Percentiles rank a stretch among this genome's conserved stretches.
Evolutionary conservation across 2,888 invertebrate species (phyloP).

Genomic region (Drosophila macrospina): DNA sequence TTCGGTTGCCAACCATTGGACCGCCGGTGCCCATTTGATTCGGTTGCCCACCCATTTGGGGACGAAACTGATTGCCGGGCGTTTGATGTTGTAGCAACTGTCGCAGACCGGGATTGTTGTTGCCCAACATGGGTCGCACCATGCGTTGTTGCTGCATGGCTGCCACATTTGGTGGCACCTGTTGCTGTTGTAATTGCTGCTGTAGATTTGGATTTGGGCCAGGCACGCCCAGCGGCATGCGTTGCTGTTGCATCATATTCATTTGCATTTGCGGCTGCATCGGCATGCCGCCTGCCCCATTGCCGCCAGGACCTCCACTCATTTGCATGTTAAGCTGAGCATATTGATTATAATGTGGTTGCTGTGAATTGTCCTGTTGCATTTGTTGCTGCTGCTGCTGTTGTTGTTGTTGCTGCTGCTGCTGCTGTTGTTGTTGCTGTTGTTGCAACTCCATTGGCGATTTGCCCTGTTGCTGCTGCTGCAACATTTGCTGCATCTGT

Average conservation of each 20-base stretch:
- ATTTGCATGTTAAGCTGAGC: constrained; percentile 85
- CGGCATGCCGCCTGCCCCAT: constrained; percentile 58
- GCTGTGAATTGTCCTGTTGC: constrained; percentile 63
- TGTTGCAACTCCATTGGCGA: constrained; percentile 64
- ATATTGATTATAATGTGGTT: constrained; percentile 88
- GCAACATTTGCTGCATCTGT: constrained; percentile 75
- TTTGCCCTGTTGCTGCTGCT: constrained; percentile 63
- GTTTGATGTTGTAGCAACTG: constrained; percentile 89
- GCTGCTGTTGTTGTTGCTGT: constrained; percentile 53
- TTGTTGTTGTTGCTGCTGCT: constrained; percentile 75
- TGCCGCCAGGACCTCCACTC: constrained; percentile 79
- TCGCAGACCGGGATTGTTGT: constrained; percentile 92
- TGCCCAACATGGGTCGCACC: constrained; percentile 90
- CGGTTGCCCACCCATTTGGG: constrained; percentile 80
- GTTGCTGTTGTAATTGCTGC: constrained; percentile 85
- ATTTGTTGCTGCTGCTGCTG: constrained; percentile 82
- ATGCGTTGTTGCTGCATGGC: constrained; percentile 86
- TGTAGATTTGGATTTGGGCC: constrained; percentile 71
- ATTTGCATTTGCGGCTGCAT: constrained; percentile 79
- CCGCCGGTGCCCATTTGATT: constrained; percentile 79
- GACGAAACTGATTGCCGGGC: constrained; percentile 84
- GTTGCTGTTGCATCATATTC: constrained; percentile 70
- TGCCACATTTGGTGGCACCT: constrained; percentile 90
- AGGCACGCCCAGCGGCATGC: constrained; percentile 80
- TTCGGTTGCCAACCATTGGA: constrained; percentile 80